Conservation (phyloP, 2,888 invertebrate species). For the Pseudanteris insignis region DNA sequence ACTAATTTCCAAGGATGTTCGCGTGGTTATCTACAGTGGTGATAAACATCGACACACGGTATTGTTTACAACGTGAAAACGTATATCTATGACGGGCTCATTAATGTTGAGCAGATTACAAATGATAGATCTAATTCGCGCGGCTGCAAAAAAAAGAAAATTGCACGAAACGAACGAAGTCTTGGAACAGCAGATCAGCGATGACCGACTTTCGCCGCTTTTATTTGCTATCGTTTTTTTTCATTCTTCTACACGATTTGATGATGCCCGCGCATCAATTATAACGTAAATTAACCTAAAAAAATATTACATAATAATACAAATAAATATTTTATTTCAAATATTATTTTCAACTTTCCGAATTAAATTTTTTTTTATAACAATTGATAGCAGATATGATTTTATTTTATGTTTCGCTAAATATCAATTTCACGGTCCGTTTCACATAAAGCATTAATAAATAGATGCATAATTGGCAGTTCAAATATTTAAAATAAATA, state of each 20-base stretch:
- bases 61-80: slow-evolving; percentile 40
- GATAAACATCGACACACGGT: slow-evolving; percentile 30
- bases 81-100: slow-evolving; percentile 28
- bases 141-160: slow-evolving; percentile 34
- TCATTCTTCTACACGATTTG: slow-evolving; percentile 25
- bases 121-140: slow-evolving; percentile 42
- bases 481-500: too few relatives aligned
- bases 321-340: too few relatives aligned
- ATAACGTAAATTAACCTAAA: too few relatives aligned
- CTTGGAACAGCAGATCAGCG: slow-evolving; percentile 23
- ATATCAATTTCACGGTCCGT: too few relatives aligned
- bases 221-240: slow-evolving; percentile 17
- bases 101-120: slow-evolving; percentile 35
- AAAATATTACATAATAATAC: too few relatives aligned
- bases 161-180: slow-evolving; percentile 26
- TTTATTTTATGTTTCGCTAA: too few relatives aligned
- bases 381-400: too few relatives aligned
- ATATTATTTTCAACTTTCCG: too few relatives aligned
- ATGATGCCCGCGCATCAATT: background rate
- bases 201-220: slow-evolving; percentile 43
- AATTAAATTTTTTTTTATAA: too few relatives aligned
- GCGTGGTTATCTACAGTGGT: slow-evolving; percentile 11
- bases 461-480: too few relatives aligned
- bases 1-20: slow-evolving; percentile 24
- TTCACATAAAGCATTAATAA: too few relatives aligned